Percentiles rank a stretch among this genome's conserved stretches.
These are phyloP conservation scores for Psilopogon haemacephalus DNA, from an alignment of 2,113 vertebrate species.

Conservation along the genomic window DNA sequence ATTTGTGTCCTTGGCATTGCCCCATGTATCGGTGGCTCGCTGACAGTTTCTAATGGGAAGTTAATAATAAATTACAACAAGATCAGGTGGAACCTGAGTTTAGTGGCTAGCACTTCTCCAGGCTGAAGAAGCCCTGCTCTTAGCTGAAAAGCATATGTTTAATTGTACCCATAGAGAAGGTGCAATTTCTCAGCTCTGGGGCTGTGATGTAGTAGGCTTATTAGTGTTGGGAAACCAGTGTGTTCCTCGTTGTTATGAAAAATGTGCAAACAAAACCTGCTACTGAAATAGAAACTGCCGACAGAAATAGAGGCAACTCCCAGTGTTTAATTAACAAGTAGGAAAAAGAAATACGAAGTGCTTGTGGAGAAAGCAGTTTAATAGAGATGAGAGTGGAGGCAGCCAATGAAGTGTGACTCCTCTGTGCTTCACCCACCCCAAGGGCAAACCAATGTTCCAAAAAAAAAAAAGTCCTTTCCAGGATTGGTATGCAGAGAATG, in stretches of 20 bases:
- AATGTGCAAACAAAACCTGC: neutral
- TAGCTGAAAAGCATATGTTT: neutral
- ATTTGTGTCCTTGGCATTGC: neutral
- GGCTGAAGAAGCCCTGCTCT: no score
- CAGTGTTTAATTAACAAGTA: neutral
- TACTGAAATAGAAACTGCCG: neutral
- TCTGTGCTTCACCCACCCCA: neutral
- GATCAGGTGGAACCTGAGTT: neutral
- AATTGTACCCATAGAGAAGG: neutral
- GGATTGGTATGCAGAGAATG: neutral
- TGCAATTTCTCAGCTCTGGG: neutral
- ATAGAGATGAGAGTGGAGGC: neutral
- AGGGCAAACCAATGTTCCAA: neutral
- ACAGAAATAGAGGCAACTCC: no score
- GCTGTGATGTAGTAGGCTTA: neutral
- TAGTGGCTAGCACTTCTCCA: neutral
- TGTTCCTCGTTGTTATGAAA: neutral
- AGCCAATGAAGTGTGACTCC: slow-evolving; percentile 29
- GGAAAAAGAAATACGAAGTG: neutral
- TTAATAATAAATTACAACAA: slow-evolving; percentile 48
- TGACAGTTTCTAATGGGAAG: neutral
- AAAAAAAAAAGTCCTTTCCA: neutral
- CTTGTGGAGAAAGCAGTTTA: neutral
- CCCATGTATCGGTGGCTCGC: neutral
- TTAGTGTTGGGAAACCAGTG: neutral